These are phyloP conservation scores for Pedionomus torquatus DNA, from an alignment of 2,113 vertebrate genomes.

Conservation along the genomic window DNA sequence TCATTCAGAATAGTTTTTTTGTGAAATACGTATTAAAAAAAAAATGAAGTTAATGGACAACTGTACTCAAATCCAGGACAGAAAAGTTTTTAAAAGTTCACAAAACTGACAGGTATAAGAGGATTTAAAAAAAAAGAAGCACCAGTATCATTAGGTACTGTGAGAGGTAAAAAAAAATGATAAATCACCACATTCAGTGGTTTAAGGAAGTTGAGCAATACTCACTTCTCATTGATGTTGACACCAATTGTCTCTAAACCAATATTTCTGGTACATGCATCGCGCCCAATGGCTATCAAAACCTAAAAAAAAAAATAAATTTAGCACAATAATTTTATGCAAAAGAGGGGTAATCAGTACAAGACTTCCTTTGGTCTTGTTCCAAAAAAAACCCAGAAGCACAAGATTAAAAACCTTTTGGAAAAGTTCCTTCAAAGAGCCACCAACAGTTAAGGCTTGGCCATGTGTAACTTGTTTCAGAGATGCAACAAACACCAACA, in stretches of 20 bases:
- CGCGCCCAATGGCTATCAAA: slow-evolving; percentile 90
- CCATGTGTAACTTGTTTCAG: not conserved
- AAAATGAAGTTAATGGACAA: not conserved
- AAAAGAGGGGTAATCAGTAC: not conserved
- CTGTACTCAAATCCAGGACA: not conserved
- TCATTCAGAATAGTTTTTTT: not conserved
- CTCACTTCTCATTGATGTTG: slow-evolving; percentile 88
- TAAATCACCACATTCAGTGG: not conserved
- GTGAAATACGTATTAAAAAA: not conserved
- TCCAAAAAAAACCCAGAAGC: not conserved
- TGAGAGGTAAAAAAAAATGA: not conserved
- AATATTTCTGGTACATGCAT: slow-evolving; percentile 90
- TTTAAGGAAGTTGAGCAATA: not conserved
- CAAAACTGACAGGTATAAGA: not conserved
- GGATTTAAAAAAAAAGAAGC: not conserved
- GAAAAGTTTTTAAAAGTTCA: not conserved
- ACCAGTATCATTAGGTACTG: not conserved
- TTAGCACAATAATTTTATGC: not conserved
- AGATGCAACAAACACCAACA: not conserved
- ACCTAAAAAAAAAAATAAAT: slow-evolving; percentile 78
- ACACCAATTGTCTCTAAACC: slow-evolving; percentile 90
- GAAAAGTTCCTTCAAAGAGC: too few species aligned
- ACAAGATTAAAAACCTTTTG: too few species aligned
- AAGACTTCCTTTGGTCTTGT: not conserved
- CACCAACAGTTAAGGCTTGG: not conserved